Base-by-base conservation (phyloP, 2,888 invertebrate genomes). In the Noctua janthe region DNA sequence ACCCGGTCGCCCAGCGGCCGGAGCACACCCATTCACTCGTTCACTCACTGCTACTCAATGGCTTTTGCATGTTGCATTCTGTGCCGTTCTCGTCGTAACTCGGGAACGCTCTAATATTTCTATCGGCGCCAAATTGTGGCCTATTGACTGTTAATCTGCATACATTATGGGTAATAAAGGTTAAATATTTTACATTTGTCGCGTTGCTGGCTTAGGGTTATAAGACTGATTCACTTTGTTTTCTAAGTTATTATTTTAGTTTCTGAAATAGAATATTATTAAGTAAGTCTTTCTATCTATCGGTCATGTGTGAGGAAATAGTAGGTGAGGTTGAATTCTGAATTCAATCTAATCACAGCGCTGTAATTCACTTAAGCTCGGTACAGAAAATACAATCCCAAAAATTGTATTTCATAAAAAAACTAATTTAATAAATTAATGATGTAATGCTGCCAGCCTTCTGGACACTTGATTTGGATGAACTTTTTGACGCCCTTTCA, bases 31-130 rank as follows among this genome's bases (percentile, higher is more conserved):
- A 94, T 94, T 93, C 93, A 62, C 62, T 66, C 39, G 66, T 66
- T 39, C 39, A 66, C 89, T 91, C 89, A 85, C 85, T 87, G 90
- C 91, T 92, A 88, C 93, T 93, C 93, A 94, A 95, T 95, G 94
- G 94, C 93, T 94, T 95, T 95, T 94, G 94, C 94, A 94, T 94
- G 95, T 95, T 94, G 92, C 93, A 94, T 92, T 93, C 91, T 91
- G 91, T 88, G 85, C 81, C 89, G 85, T 89, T 91, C 87, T 88
- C 59, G n/a, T 73, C 82, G 82, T 76, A 78, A 91, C 91, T 90
- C 90, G 90, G 88, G 90, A 88, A 87, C 86, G 83, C 88, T 88
- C 83, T 88, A 87, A 87, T 87, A 89, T 88, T 87, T 87, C 90
- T 86, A 80, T 78, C 78, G 71, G 62, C 56, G 29, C 69, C 80